Percentiles rank a stretch among this genome's conserved stretches.
These are phyloP conservation scores for Aphidoletes aphidimyza DNA, from an alignment of 2,888 invertebrate genomes.

Conservation along the genomic window DNA sequence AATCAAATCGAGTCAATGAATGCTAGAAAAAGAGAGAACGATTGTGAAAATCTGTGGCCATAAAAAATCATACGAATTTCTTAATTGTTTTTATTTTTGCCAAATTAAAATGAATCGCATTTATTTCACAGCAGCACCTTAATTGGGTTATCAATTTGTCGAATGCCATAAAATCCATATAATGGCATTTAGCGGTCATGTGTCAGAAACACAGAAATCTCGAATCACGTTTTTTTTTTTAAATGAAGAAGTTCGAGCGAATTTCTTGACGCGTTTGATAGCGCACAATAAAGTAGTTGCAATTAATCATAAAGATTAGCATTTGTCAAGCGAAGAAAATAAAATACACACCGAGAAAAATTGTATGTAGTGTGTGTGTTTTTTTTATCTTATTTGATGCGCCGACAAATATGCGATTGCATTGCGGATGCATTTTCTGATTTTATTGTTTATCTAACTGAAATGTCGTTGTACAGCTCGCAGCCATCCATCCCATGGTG, in stretches of 20 bases:
- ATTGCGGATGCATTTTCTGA: no score
- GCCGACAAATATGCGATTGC: no score
- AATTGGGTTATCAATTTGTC: conserved; percentile 19
- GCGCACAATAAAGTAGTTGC: not conserved
- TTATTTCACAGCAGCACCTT: not conserved
- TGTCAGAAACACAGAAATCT: not conserved
- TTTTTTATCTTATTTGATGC: no score
- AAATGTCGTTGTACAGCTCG: no score
- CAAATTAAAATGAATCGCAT: not conserved
- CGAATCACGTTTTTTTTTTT: not conserved
- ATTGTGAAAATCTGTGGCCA: not conserved
- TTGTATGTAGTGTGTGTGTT: no score
- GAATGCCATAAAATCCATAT: not conserved
- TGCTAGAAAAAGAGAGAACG: not conserved
- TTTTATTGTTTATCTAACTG: no score
- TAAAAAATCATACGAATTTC: not conserved
- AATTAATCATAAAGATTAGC: not conserved
- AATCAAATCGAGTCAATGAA: not conserved
- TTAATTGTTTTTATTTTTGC: not conserved
- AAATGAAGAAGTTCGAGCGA: not conserved
- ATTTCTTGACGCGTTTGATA: not conserved
- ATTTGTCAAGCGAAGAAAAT: not conserved
- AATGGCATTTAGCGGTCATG: not conserved
- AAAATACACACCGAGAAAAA: no score
- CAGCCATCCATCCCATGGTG: no score